Evolutionary conservation across 2,113 vertebrate genomes (phyloP).

Genomic region (Microcebus ravelobensis): DNA sequence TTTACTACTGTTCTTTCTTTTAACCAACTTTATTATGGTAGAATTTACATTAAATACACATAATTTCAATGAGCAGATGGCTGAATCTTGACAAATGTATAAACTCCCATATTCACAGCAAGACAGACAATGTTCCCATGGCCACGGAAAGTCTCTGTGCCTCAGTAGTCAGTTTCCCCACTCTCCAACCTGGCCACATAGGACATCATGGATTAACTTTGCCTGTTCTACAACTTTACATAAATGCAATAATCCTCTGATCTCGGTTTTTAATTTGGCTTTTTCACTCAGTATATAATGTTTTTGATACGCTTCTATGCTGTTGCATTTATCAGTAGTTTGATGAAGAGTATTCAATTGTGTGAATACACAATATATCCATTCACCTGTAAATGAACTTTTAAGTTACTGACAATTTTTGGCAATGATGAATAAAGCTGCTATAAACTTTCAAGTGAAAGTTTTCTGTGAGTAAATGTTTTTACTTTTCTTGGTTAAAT

Average conservation of each 20-base stretch:
- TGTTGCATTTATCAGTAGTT: neutral
- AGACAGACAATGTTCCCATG: neutral
- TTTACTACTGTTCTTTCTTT: neutral
- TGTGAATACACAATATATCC: neutral
- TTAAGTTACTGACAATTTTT: neutral
- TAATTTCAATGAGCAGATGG: neutral
- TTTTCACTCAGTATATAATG: neutral
- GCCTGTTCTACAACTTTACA: neutral
- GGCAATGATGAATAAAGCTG: neutral
- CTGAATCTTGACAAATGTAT: neutral
- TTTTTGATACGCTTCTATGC: neutral
- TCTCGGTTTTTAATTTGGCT: neutral
- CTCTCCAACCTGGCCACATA: neutral
- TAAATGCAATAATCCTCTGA: neutral
- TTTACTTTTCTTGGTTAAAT: neutral
- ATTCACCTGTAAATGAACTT: neutral
- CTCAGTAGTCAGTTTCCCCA: neutral
- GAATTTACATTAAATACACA: neutral
- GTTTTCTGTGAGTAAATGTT: neutral
- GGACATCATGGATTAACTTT: neutral
- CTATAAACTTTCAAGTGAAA: neutral
- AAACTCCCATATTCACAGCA: neutral
- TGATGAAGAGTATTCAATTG: neutral
- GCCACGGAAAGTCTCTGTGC: neutral
- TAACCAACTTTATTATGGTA: neutral